These are phyloP conservation scores for Periophthalmodon schlosseri DNA, from an alignment of 2,113 vertebrate genomes.

Conservation along the genomic window DNA sequence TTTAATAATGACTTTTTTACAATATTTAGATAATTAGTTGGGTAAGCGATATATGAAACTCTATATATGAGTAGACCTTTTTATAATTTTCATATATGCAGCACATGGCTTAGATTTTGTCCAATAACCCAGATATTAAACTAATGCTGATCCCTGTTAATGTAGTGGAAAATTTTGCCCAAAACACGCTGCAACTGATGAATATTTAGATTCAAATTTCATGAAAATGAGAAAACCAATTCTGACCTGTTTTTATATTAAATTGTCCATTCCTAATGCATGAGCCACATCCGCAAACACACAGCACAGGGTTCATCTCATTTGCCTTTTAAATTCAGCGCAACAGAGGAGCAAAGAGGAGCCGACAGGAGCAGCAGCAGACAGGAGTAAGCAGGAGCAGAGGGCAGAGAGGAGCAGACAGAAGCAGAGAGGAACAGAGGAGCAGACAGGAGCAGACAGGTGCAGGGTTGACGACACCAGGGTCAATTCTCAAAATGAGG, in stretches of 20 bases:
- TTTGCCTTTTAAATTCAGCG: conserved; percentile 60
- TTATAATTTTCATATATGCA: too few relatives aligned
- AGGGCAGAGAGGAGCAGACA: too few relatives aligned
- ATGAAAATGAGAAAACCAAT: background rate
- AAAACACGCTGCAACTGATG: background rate
- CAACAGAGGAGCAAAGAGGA: conserved; percentile 12
- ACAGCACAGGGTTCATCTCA: conserved; percentile 37
- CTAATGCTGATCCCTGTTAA: background rate
- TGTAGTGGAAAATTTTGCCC: background rate
- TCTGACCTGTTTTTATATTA: conserved; percentile 14
- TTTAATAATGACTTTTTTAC: too few relatives aligned
- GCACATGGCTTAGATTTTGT: background rate
- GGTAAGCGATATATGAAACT: too few relatives aligned
- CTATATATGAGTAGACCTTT: background rate
- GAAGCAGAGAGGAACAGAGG: too few relatives aligned
- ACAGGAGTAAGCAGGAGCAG: too few relatives aligned
- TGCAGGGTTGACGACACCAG: conserved; percentile 46
- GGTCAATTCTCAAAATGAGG: conserved; percentile 51
- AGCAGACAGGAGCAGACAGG: background rate
- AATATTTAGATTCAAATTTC: background rate
- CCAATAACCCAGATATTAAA: background rate
- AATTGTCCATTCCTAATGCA: conserved; percentile 13
- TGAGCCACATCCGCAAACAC: conserved; percentile 16
- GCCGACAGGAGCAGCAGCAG: too few relatives aligned
- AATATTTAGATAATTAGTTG: too few relatives aligned